Conservation (phyloP, 1,140 invertebrate genomes). For the Trypoxylus dichotomus region DNA sequence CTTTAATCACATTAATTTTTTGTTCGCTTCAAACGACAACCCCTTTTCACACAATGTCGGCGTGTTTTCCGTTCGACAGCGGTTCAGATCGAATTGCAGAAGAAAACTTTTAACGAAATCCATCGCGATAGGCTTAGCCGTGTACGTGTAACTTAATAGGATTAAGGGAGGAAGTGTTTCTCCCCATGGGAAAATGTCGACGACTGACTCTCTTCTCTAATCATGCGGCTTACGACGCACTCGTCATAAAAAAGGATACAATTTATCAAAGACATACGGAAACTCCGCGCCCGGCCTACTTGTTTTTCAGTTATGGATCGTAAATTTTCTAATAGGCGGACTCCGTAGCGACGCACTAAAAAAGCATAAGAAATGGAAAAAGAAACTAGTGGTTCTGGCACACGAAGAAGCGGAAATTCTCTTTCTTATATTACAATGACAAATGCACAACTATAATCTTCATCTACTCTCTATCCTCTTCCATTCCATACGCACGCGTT, state of each 20-base stretch:
- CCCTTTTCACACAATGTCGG: neutral
- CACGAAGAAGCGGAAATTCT: slow-evolving; percentile 6
- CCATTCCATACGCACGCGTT: neutral
- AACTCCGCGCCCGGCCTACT: slow-evolving; percentile 1
- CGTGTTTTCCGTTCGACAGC: neutral
- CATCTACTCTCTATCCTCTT: neutral
- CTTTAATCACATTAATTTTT: neutral
- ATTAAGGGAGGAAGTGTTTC: slow-evolving; percentile 7
- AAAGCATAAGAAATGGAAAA: slow-evolving; percentile 21
- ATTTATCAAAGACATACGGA: slow-evolving; percentile 18
- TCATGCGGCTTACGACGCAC: slow-evolving; percentile 17
- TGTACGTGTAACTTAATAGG: slow-evolving; percentile 17
- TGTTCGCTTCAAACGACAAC: neutral
- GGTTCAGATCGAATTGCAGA: slow-evolving; percentile 10
- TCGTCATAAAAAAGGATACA: slow-evolving; percentile 18
- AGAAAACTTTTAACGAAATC: slow-evolving; percentile 25
- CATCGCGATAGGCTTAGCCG: slow-evolving; percentile 14
- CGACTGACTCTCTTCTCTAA: slow-evolving; percentile 6
- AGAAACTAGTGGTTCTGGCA: slow-evolving; percentile 15
- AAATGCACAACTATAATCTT: slow-evolving; percentile 25
- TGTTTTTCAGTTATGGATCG: slow-evolving; percentile 25
- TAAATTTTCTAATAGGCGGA: slow-evolving; percentile 24
- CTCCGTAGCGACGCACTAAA: neutral
- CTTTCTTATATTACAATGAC: slow-evolving; percentile 24
- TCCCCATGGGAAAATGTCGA: slow-evolving; percentile 14